Conservation (phyloP, 2,888 invertebrate species). For the Caenorhabditis virilis region DNA sequence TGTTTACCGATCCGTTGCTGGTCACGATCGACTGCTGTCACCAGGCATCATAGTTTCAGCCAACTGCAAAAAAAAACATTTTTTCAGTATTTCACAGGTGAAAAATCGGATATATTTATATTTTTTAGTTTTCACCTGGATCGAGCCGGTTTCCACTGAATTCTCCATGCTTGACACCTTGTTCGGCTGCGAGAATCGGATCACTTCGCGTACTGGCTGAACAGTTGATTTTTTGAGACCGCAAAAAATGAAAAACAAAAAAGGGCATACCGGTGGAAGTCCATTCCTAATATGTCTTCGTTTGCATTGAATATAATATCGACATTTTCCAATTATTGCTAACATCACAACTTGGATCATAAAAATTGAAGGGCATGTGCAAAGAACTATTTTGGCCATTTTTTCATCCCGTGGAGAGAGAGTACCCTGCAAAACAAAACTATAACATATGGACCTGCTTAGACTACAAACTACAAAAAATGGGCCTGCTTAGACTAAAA, state of each 20-base stretch:
- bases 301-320: slow-evolving; percentile 31
- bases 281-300: slow-evolving; percentile 35
- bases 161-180: slow-evolving; percentile 32
- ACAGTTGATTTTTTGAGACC: slow-evolving; percentile 2
- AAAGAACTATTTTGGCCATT: slow-evolving; percentile 26
- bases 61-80: slow-evolving; percentile 5
- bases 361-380: slow-evolving; percentile 26
- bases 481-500: too few relatives aligned
- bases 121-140: too few relatives aligned
- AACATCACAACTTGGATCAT: slow-evolving; percentile 17
- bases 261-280: slow-evolving; percentile 39
- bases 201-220: slow-evolving; percentile 38
- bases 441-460: too few relatives aligned
- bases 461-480: too few relatives aligned
- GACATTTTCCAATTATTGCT: slow-evolving; percentile 16
- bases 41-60: slow-evolving; percentile 4
- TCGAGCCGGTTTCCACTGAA: slow-evolving; percentile 12
- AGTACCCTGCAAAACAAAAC: slow-evolving; percentile 13
- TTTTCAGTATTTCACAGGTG: slow-evolving; percentile 10
- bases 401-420: slow-evolving; percentile 18
- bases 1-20: too few relatives aligned
- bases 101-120: slow-evolving; percentile 8
- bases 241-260: not conserved
- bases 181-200: slow-evolving; percentile 19
- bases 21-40: not conserved